Evolutionary conservation across 2,797 vertebrate genomes (phyloP).

Genomic region (Acanthurus lineatus): DNA sequence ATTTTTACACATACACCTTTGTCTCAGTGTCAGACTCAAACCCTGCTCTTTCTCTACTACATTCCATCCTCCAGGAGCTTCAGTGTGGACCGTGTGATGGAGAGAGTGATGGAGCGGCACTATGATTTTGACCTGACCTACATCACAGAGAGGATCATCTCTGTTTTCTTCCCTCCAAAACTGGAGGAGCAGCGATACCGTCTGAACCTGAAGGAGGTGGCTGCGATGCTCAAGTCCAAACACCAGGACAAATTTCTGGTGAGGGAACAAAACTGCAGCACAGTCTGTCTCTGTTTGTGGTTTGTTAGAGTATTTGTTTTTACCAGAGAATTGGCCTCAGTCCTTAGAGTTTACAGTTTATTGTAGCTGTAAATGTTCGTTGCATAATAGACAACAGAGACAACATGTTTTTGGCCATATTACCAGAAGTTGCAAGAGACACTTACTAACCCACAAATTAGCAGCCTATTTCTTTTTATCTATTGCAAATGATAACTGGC

Average conservation of each 20-base stretch:
- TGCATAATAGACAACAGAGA: conserved; percentile 34
- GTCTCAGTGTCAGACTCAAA: no score
- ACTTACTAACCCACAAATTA: conserved; percentile 39
- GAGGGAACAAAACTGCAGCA: conserved; percentile 30
- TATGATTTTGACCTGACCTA: conserved; percentile 95
- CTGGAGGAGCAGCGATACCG: conserved; percentile 90
- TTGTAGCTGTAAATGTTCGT: conserved; percentile 28
- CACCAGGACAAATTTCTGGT: conserved; percentile 95
- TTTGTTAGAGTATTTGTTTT: not conserved
- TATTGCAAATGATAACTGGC: conserved; percentile 26
- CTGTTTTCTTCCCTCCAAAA: conserved; percentile 89
- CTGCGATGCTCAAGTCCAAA: conserved; percentile 93
- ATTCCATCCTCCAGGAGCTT: conserved; percentile 80
- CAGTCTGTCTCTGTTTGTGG: not conserved
- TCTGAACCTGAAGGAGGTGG: conserved; percentile 91
- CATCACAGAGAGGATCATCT: conserved; percentile 95
- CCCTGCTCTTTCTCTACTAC: no score
- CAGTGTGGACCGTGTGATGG: conserved; percentile 90
- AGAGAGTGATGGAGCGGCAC: conserved; percentile 90
- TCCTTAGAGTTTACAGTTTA: not conserved
- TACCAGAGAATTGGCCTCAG: not conserved
- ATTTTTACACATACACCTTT: not conserved
- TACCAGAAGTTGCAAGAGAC: conserved; percentile 30
- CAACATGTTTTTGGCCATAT: conserved; percentile 10
- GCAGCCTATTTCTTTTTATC: conserved; percentile 22